Evolutionary conservation across 2,888 invertebrate species (phyloP).

Genomic region (Lottia scabra): DNA sequence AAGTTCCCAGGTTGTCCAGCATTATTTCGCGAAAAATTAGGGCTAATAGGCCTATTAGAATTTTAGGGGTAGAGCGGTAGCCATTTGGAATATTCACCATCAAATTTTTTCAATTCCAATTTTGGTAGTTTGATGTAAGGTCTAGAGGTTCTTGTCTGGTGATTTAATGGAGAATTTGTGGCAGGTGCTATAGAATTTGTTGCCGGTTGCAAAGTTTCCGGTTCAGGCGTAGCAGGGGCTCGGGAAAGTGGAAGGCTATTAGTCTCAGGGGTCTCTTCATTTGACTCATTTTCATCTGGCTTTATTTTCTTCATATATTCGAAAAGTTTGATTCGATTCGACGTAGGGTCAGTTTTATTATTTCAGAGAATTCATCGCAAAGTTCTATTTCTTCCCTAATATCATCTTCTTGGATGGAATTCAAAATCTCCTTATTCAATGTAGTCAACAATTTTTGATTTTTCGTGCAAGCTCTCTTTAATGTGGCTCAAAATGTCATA

Average conservation of each 20-base stretch:
- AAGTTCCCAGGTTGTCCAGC: too few relatives aligned
- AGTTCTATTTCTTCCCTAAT: conserved; percentile 1
- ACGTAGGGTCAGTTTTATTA: not conserved
- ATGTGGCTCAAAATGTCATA: not conserved
- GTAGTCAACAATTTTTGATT: not conserved
- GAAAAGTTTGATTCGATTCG: not conserved
- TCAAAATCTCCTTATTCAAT: not conserved
- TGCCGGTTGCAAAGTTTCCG: too few relatives aligned
- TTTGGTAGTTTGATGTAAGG: not conserved
- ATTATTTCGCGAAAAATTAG: too few relatives aligned
- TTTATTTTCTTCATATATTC: not conserved
- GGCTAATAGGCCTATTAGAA: too few relatives aligned
- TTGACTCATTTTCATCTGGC: not conserved
- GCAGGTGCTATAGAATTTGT: too few relatives aligned
- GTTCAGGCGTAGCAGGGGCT: too few relatives aligned
- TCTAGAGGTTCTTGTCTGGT: too few relatives aligned
- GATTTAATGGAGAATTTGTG: too few relatives aligned
- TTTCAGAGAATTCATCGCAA: not conserved
- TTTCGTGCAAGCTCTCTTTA: not conserved
- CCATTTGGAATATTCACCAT: not conserved
- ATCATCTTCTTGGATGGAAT: not conserved
- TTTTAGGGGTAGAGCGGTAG: too few relatives aligned
- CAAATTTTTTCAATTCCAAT: not conserved
- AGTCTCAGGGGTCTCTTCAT: too few relatives aligned
- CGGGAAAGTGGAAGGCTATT: too few relatives aligned